Percentiles rank a stretch among this genome's conserved stretches.
Evolutionary conservation across 1,140 invertebrate genomes (phyloP).

Genomic region (honey bee (Apis mellifera)): Amel_HAv3.1 CM009931.2:440001-440500

Average conservation of each 20-base stretch:
- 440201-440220: conserved; percentile 7
- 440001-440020: too few species aligned
- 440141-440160: neutral
- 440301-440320: conserved; percentile 37
- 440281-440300: conserved; percentile 40
- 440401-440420: conserved; percentile 54
- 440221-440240: conserved; percentile 20
- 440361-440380: conserved; percentile 55
- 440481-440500: neutral
- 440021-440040: too few species aligned
- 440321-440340: conserved; percentile 33
- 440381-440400: conserved; percentile 23
- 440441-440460: conserved; percentile 2
- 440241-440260: conserved; percentile 35
- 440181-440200: neutral
- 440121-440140: neutral
- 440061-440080: too few species aligned
- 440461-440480: neutral
- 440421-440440: neutral
- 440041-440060: too few species aligned
- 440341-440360: conserved; percentile 49
- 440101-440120: too few species aligned
- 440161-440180: neutral
- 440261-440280: conserved; percentile 50
- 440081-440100: too few species aligned